Evolutionary conservation across 1,140 invertebrate genomes (phyloP), one percentile per base, ranked within the genome.

Genomic region (Drosophila arizonae): DNA sequence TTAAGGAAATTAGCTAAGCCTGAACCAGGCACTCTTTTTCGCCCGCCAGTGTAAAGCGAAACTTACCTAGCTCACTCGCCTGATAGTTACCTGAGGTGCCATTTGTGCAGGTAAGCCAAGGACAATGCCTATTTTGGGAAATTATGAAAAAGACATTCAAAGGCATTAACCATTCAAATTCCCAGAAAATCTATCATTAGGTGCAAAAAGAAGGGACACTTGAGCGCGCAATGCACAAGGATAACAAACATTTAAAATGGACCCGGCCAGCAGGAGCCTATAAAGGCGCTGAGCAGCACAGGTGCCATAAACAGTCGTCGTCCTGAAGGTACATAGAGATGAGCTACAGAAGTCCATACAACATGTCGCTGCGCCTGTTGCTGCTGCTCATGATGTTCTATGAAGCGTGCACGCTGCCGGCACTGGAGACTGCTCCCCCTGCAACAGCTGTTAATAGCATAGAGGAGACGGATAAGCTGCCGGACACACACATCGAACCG

Each of bases 401-500:
- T 48, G 50, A 51, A 17, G 64, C 52, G 6, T 26, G 36, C 0
- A n/a, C 79, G 26, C 30, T 86, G 50, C 82, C 82, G 6, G 82
- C 76, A 0, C 41, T 86, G 55, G 82, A 86, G 3, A 55, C 58
- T 6, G 26, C 62, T n/a, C 69, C 84, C 4, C 11, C 50, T 4
- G 50, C 70, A 43, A 68, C 64, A 9, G 67, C 64, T 4, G 58
- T 60, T 2, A 84, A 82, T 17, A 77, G 62, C 21, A 65, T 89
- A 1, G 84, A 87, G 0, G 84, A 87, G 74, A 51, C 62, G 3
- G 65, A 88, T n/a, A 89, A 88, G 6, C 43, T 80, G 65, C 61
- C 81, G 0, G 76, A 84, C 3, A 52, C 56, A 5, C 77, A 61
- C 26, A 13, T 66, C 4, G 82, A 87, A 0, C 0, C 21, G 8